Evolutionary conservation across 1,140 invertebrate species (phyloP), one percentile per base, ranked within the genome.

Genomic region (Euschistus heros): DNA sequence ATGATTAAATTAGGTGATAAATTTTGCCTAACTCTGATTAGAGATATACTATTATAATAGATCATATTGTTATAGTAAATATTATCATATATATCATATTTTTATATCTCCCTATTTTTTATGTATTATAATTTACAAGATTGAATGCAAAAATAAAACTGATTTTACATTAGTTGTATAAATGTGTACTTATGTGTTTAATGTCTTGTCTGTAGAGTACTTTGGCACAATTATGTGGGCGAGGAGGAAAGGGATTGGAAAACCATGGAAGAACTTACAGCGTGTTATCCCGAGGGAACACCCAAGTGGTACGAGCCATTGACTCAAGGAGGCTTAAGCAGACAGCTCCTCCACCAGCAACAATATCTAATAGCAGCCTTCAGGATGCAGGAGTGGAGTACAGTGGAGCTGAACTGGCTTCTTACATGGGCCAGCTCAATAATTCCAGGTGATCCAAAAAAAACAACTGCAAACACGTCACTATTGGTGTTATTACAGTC

Each of bases 281-380:
- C 24, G 64, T 67, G 14, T 60, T 69, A 2, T 69, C 68, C 20
- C 52, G 64, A 0, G 60, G 10, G 8, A 52, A 52, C 52, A 67
- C 55, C 22, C 66, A 33, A 18, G 26, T 27, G 54, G 44, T 27
- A 27, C 22, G 18, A 37, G 26, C 42, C 63, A 17, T 62, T n/a
- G 14, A 26, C 44, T 17, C 52, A 33, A 7, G 37, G 55, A n/a
- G 54, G 57, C 47, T 18, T 27, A 62, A 52, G 20, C 50, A 55
- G 24, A 22, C 52, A 55, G n/a, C 64, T 44, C 10, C 37, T 59
- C n/a, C 64, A 61, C n/a, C 47, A 24, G 37, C 33, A 30, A 59
- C 81, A 30, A 87, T 87, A 62, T 86, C 84, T 69, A 87, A 87
- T 74, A 86, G 84, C 7, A 87, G 84, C 71, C 75, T 87, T 2